A percentile compares a stretch with the other conserved stretches of the same genome.
Evolutionary conservation across 1,140 invertebrate species (phyloP).

Genomic region (Hyphantria cunea): DNA sequence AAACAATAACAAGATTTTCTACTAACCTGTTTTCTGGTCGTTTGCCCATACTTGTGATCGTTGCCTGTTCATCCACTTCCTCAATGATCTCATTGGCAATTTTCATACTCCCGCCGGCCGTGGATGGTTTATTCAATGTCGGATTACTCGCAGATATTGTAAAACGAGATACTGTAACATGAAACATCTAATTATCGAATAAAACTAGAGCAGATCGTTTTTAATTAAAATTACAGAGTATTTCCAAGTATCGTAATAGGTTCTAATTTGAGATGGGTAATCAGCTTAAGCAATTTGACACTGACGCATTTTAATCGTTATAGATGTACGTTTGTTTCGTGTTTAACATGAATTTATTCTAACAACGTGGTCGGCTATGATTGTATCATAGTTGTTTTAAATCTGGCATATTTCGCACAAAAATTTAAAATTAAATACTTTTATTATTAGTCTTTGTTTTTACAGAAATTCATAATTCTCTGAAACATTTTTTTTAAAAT

Average conservation of each 20-base stretch:
- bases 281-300: not conserved
- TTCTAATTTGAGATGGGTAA: not conserved
- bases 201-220: not conserved
- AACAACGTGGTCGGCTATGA: too few relatives aligned
- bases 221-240: not conserved
- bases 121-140: slow-evolving; percentile 60
- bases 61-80: slow-evolving; percentile 91
- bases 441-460: too few relatives aligned
- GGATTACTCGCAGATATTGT: slow-evolving; percentile 69
- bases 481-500: too few relatives aligned
- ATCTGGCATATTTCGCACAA: too few relatives aligned
- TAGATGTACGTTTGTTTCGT: too few relatives aligned
- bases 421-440: too few relatives aligned
- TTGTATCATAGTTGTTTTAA: too few relatives aligned
- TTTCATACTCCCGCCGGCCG: slow-evolving; percentile 84
- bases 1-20: too few relatives aligned
- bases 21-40: slow-evolving; percentile 71
- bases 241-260: not conserved
- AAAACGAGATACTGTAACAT: slow-evolving; percentile 53
- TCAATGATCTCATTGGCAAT: slow-evolving; percentile 90
- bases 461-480: too few relatives aligned
- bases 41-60: slow-evolving; percentile 87
- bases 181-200: slow-evolving; percentile 4
- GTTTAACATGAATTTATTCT: too few relatives aligned
- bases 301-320: not conserved